These are phyloP conservation scores for Sycophila texana DNA, from an alignment of 2,888 invertebrate species.

Conservation along the genomic window DNA sequence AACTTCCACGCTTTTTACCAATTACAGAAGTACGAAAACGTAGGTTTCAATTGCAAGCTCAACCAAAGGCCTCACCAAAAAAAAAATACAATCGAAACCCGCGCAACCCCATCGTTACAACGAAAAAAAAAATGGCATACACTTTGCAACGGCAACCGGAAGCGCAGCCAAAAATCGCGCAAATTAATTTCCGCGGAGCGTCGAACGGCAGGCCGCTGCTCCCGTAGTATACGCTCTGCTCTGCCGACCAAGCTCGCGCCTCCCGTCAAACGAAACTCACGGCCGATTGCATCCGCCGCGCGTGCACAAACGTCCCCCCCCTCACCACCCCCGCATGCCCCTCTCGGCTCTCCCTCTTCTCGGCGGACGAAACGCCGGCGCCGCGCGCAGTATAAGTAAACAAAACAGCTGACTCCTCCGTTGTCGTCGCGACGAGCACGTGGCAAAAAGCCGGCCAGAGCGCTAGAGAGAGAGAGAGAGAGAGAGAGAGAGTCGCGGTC, in stretches of 20 bases:
- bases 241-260: background rate
- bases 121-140: background rate
- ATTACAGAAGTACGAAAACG: no score
- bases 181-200: background rate
- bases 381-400: constrained; percentile 23
- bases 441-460: background rate
- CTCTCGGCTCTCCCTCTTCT: constrained; percentile 16
- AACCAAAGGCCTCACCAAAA: no score
- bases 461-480: background rate
- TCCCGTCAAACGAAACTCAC: background rate
- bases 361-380: constrained; percentile 3
- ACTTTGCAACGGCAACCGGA: background rate
- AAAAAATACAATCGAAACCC: no score
- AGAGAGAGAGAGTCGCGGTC: background rate
- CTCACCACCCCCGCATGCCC: constrained; percentile 30
- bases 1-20: no score
- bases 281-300: background rate
- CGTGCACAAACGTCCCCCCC: background rate
- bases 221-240: no score
- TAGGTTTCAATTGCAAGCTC: no score
- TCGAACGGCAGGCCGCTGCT: background rate
- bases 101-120: background rate
- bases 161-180: background rate
- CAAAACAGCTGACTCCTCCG: constrained; percentile 43
- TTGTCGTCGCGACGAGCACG: background rate